A percentile compares a stretch with the other conserved stretches of the same genome.
Evolutionary conservation across 2,888 invertebrate species (phyloP).

Genomic region (Archips crataeganus): DNA sequence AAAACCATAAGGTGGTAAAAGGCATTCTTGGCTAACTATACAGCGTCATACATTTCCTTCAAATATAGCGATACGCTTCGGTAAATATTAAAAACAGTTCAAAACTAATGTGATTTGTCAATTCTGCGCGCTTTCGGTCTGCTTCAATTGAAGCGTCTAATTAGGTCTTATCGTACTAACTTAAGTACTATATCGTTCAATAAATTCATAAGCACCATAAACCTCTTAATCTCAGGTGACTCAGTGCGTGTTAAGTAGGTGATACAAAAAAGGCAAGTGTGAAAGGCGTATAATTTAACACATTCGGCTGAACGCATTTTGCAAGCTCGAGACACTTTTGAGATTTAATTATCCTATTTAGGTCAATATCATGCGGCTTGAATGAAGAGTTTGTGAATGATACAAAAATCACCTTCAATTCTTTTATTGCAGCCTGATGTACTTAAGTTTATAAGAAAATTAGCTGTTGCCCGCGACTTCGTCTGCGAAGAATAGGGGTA

Average conservation of each 20-base stretch:
- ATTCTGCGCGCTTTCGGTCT: too few relatives aligned
- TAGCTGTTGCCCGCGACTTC: too few relatives aligned
- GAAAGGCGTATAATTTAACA: constrained; percentile 26
- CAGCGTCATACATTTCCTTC: too few relatives aligned
- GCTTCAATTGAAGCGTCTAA: too few relatives aligned
- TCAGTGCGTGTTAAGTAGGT: constrained; percentile 15
- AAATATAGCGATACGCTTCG: too few relatives aligned
- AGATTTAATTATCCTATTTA: not conserved
- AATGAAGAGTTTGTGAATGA: constrained; percentile 2
- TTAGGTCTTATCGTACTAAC: too few relatives aligned
- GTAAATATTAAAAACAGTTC: too few relatives aligned
- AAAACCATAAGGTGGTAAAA: too few relatives aligned
- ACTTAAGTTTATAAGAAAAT: not conserved
- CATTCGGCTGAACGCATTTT: not conserved
- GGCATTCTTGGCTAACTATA: too few relatives aligned
- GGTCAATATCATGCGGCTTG: constrained; percentile 5
- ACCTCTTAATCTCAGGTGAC: not conserved
- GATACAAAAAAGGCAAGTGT: constrained; percentile 23
- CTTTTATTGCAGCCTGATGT: not conserved
- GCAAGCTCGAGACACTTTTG: constrained; percentile 4
- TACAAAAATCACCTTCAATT: not conserved
- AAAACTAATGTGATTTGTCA: too few relatives aligned
- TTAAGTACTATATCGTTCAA: too few relatives aligned
- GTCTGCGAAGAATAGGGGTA: too few relatives aligned
- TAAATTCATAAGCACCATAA: not conserved